A percentile compares a stretch with the other conserved stretches of the same genome.
Conservation (phyloP, 2,113 vertebrate genomes). For the Coregonus clupeaformis region DNA sequence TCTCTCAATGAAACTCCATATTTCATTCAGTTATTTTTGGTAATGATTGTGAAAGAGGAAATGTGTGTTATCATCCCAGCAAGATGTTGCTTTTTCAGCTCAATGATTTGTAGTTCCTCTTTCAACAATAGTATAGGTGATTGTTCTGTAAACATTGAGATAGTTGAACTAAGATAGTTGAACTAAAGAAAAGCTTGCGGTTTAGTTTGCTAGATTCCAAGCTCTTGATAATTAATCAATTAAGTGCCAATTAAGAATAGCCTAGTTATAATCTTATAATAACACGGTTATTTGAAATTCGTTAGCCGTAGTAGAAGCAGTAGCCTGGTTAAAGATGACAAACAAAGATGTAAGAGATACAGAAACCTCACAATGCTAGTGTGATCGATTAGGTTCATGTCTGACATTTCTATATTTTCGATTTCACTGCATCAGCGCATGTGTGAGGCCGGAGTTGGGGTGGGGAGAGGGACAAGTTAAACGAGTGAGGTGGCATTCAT, state of each 20-base stretch:
- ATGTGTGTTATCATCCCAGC: slow-evolving; percentile 34
- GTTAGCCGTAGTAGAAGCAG: too few relatives aligned
- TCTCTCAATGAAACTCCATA: slow-evolving; percentile 67
- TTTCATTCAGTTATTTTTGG: slow-evolving; percentile 64
- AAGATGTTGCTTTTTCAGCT: slow-evolving; percentile 37
- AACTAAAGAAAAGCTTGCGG: neutral
- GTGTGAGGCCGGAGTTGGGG: neutral
- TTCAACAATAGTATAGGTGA: neutral
- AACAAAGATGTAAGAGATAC: too few relatives aligned
- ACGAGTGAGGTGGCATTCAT: slow-evolving; percentile 17
- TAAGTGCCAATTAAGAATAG: neutral
- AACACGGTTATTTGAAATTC: too few relatives aligned
- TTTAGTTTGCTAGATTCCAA: slow-evolving; percentile 21
- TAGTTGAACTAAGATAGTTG: too few relatives aligned
- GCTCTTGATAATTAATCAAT: slow-evolving; percentile 1
- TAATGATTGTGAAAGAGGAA: slow-evolving; percentile 35
- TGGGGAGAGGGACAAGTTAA: neutral
- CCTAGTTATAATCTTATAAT: too few relatives aligned
- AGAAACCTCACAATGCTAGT: too few relatives aligned
- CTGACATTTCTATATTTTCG: neutral
- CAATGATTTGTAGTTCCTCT: neutral
- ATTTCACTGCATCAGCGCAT: slow-evolving; percentile 4
- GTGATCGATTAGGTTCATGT: neutral
- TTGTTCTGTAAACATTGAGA: slow-evolving; percentile 2
- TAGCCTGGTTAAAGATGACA: too few relatives aligned